Evolutionary conservation across 2,113 vertebrate species (phyloP).

Genomic region (Grantiella picta): DNA sequence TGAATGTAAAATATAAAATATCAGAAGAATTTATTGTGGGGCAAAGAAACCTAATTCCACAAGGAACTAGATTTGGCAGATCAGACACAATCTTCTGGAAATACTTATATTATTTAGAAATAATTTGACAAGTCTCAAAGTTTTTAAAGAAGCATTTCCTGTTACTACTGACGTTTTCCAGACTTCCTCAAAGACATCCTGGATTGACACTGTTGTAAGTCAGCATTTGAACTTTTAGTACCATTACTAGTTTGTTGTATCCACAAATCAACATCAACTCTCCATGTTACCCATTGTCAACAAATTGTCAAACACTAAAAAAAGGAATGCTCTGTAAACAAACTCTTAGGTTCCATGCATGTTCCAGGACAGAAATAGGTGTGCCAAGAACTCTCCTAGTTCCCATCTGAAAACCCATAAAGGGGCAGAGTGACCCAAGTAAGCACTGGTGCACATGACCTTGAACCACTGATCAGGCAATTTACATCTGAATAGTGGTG

Average conservation of each 20-base stretch:
- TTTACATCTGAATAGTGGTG: rapidly evolving
- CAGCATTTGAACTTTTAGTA: not conserved
- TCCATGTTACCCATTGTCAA: not conserved
- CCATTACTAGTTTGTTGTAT: not conserved
- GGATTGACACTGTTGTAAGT: not conserved
- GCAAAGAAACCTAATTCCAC: not conserved
- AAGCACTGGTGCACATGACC: not conserved
- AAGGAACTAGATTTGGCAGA: not conserved
- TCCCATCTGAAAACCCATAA: not conserved
- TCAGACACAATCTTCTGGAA: not conserved
- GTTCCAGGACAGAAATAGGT: conserved; percentile 61
- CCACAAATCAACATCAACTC: not conserved
- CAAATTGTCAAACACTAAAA: not conserved
- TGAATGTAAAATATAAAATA: not conserved
- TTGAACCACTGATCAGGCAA: not conserved
- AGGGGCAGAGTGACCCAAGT: not conserved
- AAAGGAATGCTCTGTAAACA: not conserved
- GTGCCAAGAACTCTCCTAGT: not conserved
- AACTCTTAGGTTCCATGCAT: conserved; percentile 44
- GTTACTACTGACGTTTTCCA: not conserved
- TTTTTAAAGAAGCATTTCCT: not conserved
- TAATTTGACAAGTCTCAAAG: not conserved
- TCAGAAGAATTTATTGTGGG: not conserved
- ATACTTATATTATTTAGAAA: not conserved
- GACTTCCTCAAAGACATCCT: not conserved